Base-by-base conservation (phyloP, 2,888 invertebrate species). In the Crocallis elinguaria region DNA sequence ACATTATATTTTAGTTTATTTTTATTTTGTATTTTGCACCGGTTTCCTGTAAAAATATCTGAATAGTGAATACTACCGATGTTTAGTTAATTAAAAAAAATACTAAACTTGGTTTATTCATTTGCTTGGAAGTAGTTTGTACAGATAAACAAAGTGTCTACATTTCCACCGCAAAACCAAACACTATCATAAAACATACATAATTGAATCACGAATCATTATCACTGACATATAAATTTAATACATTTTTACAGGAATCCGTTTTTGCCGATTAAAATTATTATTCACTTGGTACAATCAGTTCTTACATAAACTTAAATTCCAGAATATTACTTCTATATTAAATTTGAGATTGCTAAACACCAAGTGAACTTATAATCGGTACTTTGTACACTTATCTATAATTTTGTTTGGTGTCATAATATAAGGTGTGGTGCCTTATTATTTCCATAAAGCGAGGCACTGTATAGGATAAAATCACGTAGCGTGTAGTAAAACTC, bases 401-500 rank as follows among this genome's bases (percentile, higher is more conserved):
- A 27, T 43, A 51, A n/a, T n/a, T n/a, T n/a, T 41, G 53, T 58
- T 56, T 52, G 53, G 52, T 64, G 61, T 66, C 63, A 60, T 66
- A 60, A 57, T 60, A 39, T 62, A 65, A 62, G 61, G 64, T 60
- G 49, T 54, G 44, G 68, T 64, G 70, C 66, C 69, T 68, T 67
- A 71, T 66, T 68, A 68, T 61, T 49, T 36, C 49, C 49, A 49
- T 55, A 59, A 53, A 29, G 46, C 49, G 14, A 54, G 71, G 68
- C 75, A 78, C 75, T n/a, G n/a, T n/a, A 52, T 74, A 73, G 67
- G 63, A 66, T 69, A 57, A 19, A 71, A 57, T 71, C 81, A 80
- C 82, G 71, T 84, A 82, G 85, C 64, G 79, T 78, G 80, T 67
- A 72, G 75, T 82, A 87, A 81, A 84, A 74, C 76, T 82, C 79